Percentiles rank a stretch among this genome's conserved stretches.
phyloP scores from a whole-genome alignment of 2,113 vertebrate species.

The Eudyptes chrysolophus region DNA sequence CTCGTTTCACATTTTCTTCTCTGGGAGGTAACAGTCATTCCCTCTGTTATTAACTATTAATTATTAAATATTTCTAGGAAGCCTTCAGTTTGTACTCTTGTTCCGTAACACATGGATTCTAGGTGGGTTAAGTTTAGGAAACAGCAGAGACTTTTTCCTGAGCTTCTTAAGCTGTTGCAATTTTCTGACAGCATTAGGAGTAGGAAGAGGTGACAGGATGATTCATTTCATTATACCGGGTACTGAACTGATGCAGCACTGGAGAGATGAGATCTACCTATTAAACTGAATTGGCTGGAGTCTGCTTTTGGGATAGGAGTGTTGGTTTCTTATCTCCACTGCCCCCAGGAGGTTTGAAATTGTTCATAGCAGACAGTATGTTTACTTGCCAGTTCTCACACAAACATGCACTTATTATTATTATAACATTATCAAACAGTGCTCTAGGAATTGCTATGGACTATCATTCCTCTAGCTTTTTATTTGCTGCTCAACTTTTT shows the following conservation, averaged over 20 bases:
- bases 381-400: background rate
- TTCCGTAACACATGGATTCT: fast-evolving
- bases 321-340: background rate
- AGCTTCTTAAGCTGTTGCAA: background rate
- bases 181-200: background rate
- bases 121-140: background rate
- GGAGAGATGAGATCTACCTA: background rate
- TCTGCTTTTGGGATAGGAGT: background rate
- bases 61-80: background rate
- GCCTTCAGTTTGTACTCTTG: background rate
- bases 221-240: background rate
- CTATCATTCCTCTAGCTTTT: background rate
- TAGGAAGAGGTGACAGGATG: background rate
- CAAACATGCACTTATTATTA: background rate
- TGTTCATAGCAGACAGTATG: background rate
- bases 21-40: background rate
- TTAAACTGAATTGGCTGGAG: background rate
- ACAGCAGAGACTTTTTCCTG: background rate
- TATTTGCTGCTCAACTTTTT: background rate
- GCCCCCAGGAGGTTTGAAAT: background rate
- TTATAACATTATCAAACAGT: background rate
- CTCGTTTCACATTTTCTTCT: background rate
- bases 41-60: background rate
- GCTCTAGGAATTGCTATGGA: background rate
- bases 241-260: background rate